Percentiles rank a stretch among this genome's conserved stretches.
Evolutionary conservation across 2,888 invertebrate genomes (phyloP).

Genomic region (Ichneumon xanthorius): DNA sequence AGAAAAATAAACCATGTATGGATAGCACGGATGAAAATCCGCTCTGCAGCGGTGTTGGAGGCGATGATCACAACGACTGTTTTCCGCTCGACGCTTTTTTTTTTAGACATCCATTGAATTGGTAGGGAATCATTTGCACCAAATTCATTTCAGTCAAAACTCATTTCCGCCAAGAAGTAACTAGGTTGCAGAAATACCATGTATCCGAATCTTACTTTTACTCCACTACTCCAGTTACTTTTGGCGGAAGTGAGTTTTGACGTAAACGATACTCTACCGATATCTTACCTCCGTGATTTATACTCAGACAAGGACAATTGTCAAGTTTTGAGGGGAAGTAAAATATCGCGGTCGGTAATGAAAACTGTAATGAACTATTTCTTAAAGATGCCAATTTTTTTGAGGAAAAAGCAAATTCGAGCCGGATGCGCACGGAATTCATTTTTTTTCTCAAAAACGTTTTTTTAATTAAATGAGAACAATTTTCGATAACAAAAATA

Average conservation of each 20-base stretch:
- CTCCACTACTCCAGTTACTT: too few relatives aligned
- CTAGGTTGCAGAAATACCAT: background rate
- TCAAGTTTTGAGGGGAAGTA: background rate
- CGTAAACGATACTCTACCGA: too few relatives aligned
- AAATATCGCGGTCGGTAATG: too few relatives aligned
- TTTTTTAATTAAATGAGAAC: background rate
- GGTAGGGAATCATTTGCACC: background rate
- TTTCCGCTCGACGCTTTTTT: background rate
- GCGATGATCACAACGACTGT: constrained; percentile 7
- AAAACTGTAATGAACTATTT: too few relatives aligned
- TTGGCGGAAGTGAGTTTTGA: too few relatives aligned
- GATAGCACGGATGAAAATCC: constrained; percentile 30
- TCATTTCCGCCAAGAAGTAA: background rate
- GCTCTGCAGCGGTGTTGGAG: background rate
- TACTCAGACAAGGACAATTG: background rate
- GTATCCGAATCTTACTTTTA: too few relatives aligned
- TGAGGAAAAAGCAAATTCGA: too few relatives aligned
- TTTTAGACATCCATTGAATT: background rate
- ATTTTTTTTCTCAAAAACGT: background rate
- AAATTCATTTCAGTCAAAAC: background rate
- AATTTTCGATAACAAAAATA: background rate
- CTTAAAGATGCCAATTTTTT: too few relatives aligned
- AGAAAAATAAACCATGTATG: constrained; percentile 48
- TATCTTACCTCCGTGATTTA: too few relatives aligned
- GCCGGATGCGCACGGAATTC: too few relatives aligned